Percentiles rank a stretch among this genome's conserved stretches.
phyloP scores from a whole-genome alignment of 2,888 invertebrate genomes.

The Heliconius charithonia region DNA sequence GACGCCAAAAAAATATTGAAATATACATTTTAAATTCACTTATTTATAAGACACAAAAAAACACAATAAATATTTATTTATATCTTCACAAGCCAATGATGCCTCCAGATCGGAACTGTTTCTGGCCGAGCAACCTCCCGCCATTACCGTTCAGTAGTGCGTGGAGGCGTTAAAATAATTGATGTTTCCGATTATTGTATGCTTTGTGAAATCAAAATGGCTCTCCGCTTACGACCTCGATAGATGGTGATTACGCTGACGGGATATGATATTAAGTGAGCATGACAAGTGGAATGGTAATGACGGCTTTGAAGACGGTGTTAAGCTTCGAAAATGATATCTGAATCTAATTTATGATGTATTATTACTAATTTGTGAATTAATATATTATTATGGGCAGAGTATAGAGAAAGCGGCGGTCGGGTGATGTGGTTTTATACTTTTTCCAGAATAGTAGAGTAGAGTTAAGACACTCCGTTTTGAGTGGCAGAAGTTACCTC shows the following conservation, averaged over 20 bases:
- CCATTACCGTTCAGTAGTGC: slow-evolving; percentile 48
- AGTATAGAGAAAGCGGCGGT: not conserved
- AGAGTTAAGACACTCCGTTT: not conserved
- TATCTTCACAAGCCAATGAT: slow-evolving; percentile 16
- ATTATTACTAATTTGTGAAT: slow-evolving; percentile 25
- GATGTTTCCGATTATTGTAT: slow-evolving; percentile 64
- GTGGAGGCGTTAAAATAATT: slow-evolving; percentile 48
- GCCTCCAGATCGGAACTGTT: slow-evolving; percentile 35
- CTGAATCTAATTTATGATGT: slow-evolving; percentile 45
- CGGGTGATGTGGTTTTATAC: not conserved
- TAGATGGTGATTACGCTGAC: slow-evolving; percentile 41
- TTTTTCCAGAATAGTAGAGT: not conserved
- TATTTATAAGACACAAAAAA: not conserved
- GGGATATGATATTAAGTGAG: slow-evolving; percentile 45
- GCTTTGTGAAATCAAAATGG: slow-evolving; percentile 66
- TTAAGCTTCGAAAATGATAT: slow-evolving; percentile 45
- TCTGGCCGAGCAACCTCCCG: slow-evolving; percentile 34
- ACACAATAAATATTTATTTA: not conserved
- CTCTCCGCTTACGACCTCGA: slow-evolving; percentile 48
- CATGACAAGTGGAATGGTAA: slow-evolving; percentile 49
- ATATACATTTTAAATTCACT: too few species aligned
- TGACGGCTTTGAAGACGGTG: slow-evolving; percentile 44
- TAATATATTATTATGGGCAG: not conserved
- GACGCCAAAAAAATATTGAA: too few species aligned
- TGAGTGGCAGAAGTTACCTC: not conserved